These are phyloP conservation scores for Rhamnusium bicolor DNA, from an alignment of 2,888 invertebrate genomes.

Conservation along the genomic window DNA sequence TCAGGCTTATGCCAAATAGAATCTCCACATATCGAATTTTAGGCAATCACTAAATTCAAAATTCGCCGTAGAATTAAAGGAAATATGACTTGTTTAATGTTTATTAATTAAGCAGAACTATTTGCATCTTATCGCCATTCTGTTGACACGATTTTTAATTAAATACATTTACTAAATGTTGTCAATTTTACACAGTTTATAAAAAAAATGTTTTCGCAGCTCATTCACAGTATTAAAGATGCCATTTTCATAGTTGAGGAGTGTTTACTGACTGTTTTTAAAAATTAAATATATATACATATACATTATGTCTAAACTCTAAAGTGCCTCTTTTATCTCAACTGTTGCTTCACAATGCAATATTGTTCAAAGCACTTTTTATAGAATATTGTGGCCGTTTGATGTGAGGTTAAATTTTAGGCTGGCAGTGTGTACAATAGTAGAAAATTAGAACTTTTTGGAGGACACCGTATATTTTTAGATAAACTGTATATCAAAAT, in stretches of 20 bases:
- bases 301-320: not conserved
- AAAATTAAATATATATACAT: not conserved
- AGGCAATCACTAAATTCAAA: too few species aligned
- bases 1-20: too few species aligned
- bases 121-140: not conserved
- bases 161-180: conserved; percentile 22
- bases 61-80: too few species aligned
- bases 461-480: conserved; percentile 30
- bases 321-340: too few species aligned
- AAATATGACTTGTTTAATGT: too few species aligned
- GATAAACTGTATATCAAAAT: conserved; percentile 24
- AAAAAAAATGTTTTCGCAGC: conserved; percentile 28
- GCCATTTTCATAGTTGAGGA: conserved; percentile 23
- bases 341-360: not conserved
- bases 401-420: not conserved
- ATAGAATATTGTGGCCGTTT: not conserved
- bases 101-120: too few species aligned
- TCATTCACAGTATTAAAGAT: conserved; percentile 33
- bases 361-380: not conserved
- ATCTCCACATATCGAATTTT: too few species aligned
- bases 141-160: not conserved
- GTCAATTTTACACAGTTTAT: conserved; percentile 35
- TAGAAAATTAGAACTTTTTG: not conserved
- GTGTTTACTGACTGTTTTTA: not conserved
- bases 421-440: not conserved